Conservation (phyloP, 2,797 vertebrate genomes). For the Muraenolepis orangiensis region DNA sequence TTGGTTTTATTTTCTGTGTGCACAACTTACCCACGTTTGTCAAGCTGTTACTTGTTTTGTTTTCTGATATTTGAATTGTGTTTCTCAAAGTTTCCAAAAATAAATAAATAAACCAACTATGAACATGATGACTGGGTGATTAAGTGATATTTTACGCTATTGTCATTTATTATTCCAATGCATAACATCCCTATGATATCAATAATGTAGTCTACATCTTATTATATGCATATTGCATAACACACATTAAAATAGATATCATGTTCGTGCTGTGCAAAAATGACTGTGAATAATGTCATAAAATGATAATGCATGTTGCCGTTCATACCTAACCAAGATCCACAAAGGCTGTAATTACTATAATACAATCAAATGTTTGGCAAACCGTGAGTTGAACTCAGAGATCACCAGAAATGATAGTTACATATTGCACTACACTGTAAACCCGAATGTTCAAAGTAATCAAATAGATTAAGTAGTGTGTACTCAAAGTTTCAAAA, state of each 20-base stretch:
- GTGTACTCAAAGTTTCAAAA: too few relatives aligned
- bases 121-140: background rate
- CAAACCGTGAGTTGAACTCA: background rate
- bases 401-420: background rate
- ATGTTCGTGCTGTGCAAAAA: background rate
- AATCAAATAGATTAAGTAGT: too few relatives aligned
- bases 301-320: background rate
- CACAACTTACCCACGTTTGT: background rate
- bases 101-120: constrained; percentile 14
- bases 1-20: background rate
- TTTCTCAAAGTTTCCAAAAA: background rate
- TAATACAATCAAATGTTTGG: background rate
- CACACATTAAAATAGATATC: background rate
- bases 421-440: background rate
- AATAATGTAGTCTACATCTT: background rate
- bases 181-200: background rate
- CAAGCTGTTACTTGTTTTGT: background rate
- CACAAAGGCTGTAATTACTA: background rate
- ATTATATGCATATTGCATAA: background rate
- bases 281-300: background rate
- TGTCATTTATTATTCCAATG: background rate
- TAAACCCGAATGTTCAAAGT: too few relatives aligned
- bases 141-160: background rate
- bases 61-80: background rate
- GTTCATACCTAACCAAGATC: background rate